Percentiles rank a stretch among this genome's conserved stretches.
phyloP scores from a whole-genome alignment of 2,113 vertebrate genomes.

The Cinclus mexicanus region DNA sequence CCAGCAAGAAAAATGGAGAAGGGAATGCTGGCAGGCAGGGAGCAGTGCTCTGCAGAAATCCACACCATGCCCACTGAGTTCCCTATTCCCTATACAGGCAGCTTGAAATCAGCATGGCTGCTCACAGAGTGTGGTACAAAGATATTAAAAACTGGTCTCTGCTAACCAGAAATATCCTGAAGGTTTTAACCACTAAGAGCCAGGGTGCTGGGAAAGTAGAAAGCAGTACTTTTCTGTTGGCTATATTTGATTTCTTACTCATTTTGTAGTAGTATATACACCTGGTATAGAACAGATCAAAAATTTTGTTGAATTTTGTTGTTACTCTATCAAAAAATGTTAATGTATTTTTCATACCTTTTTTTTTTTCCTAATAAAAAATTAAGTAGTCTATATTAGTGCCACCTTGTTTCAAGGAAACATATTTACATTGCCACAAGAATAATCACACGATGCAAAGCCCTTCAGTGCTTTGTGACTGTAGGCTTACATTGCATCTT shows the following conservation, averaged over 20 bases:
- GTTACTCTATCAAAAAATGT: background rate
- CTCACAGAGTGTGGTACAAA: background rate
- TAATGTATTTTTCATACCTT: background rate
- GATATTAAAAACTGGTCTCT: background rate
- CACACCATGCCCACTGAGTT: accelerated
- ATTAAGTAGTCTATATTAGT: background rate
- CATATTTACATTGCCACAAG: background rate
- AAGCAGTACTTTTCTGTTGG: background rate
- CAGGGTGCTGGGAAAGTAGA: accelerated
- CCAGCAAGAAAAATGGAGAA: background rate
- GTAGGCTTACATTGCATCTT: background rate
- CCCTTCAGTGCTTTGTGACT: background rate
- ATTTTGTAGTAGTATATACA: background rate
- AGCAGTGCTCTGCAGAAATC: background rate
- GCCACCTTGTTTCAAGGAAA: background rate
- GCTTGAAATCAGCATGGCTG: background rate
- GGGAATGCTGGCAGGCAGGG: background rate
- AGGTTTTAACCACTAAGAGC: background rate
- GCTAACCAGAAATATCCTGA: background rate
- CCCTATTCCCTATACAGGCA: background rate
- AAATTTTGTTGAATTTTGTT: background rate
- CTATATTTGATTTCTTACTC: background rate
- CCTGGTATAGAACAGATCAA: background rate
- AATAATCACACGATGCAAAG: background rate
- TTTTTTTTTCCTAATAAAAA: background rate